phyloP scores from a whole-genome alignment of 1,140 invertebrate genomes.

The Aricia agestis region DNA sequence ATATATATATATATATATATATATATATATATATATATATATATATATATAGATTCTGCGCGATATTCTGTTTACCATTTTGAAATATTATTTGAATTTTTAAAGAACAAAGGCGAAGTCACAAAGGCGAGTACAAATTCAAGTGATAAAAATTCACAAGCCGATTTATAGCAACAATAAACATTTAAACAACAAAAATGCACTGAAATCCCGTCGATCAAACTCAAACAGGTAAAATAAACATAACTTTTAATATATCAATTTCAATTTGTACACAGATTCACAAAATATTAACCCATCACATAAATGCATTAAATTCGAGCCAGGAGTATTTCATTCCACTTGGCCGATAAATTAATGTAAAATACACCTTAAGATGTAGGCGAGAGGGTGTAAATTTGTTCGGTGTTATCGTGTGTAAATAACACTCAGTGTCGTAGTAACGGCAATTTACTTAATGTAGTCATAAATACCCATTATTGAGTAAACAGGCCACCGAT shows the following conservation, averaged over 20 bases:
- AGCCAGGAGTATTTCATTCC: not conserved
- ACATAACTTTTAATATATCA: not conserved
- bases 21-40: too few species aligned
- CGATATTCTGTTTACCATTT: too few species aligned
- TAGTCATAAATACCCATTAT: constrained; percentile 23
- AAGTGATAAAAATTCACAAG: too few species aligned
- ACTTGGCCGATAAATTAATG: not conserved
- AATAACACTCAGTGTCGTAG: constrained; percentile 12
- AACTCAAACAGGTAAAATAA: not conserved
- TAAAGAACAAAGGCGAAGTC: too few species aligned
- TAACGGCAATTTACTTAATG: constrained; percentile 24
- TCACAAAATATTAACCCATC: not conserved
- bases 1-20: too few species aligned
- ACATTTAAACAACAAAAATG: too few species aligned
- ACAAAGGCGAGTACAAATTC: too few species aligned
- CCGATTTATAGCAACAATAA: too few species aligned
- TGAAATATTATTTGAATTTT: too few species aligned
- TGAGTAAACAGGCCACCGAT: constrained; percentile 17
- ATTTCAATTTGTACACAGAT: not conserved
- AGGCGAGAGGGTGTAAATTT: not conserved
- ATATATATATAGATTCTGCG: too few species aligned
- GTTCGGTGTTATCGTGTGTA: not conserved
- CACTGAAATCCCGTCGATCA: not conserved
- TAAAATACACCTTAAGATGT: not conserved
- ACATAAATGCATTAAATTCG: not conserved